Evolutionary conservation across 2,797 vertebrate genomes (phyloP), one percentile per base, ranked within the genome.

Genomic region (Spinibarbus caldwelli): DNA sequence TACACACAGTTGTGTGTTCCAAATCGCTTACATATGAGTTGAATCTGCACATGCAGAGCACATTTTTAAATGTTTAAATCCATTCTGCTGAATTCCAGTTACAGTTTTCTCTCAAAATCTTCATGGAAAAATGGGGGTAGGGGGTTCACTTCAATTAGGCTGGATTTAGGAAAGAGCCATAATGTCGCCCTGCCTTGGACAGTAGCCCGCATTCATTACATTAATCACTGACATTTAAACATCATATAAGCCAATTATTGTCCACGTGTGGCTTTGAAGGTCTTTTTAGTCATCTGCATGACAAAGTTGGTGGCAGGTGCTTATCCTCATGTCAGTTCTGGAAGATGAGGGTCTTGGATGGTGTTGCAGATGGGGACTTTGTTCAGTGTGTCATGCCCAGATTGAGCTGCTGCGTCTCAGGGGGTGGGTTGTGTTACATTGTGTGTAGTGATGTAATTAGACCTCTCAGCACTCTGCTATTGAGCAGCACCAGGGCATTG

Each of bases 391-490:
- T 82, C 73, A 66, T 84, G 66, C 89, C 87, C 89, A 86, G 92
- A 92, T 92, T 94, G 14, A 79, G 78, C 38, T 21, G 73, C 78
- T 85, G 82, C 26, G 23, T 59, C 88, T 93, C 93, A 80, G 91
- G 72, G 89, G 90, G 83, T 26, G 87, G 90, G 91, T 94, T 85
- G 57, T 88, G 77, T 95, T 95, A 91, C 92, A 76, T 67, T 80
- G 67, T 91, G 91, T 90, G 91, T 91, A 92, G 91, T 91, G 90
- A 92, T 90, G 91, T 91, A 93, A 91, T 91, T 89, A 91, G 93
- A 92, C 91, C 93, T 83, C 88, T 91, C 26, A 80, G 86, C 71
- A 45, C 83, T 89, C 85, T 31, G 78, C 81, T 80, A 38, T 66
- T 6, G 57, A 66, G 66, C 78, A 88, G 79, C 86, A 82, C 87